phyloP scores from a whole-genome alignment of 2,113 vertebrate species.

The Loxodonta africana region DNA sequence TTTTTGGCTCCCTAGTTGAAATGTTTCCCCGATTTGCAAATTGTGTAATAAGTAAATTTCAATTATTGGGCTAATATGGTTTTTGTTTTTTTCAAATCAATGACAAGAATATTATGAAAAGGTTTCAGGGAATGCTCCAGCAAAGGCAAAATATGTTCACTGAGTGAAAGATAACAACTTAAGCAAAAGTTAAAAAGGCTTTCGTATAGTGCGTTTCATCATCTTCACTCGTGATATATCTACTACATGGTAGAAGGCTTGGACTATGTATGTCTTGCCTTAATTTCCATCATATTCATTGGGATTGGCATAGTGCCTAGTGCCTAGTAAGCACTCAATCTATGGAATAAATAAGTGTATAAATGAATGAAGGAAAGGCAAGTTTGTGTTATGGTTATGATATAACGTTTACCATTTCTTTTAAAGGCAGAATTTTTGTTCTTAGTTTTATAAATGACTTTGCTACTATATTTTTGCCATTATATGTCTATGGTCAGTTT shows the following conservation, averaged over 20 bases:
- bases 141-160: neutral
- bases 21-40: neutral
- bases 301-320: neutral
- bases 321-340: neutral
- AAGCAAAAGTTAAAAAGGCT: neutral
- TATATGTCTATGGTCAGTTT: neutral
- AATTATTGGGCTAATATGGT: neutral
- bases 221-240: conserved; percentile 11
- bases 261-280: neutral
- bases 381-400: neutral
- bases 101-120: conserved; percentile 42
- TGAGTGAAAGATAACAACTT: conserved; percentile 33
- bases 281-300: neutral
- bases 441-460: conserved; percentile 34
- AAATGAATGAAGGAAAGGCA: neutral
- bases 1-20: neutral
- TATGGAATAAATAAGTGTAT: neutral
- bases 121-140: neutral
- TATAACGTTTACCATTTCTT: neutral
- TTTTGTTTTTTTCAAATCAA: neutral
- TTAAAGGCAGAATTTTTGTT: neutral
- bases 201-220: neutral
- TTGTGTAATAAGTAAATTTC: neutral
- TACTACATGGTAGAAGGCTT: neutral
- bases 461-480: neutral